phyloP scores from a whole-genome alignment of 2,797 vertebrate species.

The Sebastiscus albofasciatus region DNA sequence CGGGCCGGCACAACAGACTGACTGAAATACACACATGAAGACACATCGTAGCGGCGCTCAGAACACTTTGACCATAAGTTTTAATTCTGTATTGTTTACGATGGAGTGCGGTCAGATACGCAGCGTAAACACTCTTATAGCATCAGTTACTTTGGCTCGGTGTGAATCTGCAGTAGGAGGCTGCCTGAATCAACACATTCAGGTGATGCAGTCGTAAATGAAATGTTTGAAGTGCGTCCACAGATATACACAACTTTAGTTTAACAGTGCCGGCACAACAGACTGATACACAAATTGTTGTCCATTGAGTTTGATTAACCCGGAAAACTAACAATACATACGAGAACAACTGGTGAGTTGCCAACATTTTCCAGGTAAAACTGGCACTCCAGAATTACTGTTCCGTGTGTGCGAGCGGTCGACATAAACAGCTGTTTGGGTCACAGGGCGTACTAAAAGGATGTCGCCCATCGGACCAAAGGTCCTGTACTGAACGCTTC shows the following conservation, averaged over 20 bases:
- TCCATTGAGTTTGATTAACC: background rate
- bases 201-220: background rate
- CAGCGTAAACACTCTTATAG: background rate
- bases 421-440: too few species aligned
- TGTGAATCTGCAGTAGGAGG: too few species aligned
- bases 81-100: background rate
- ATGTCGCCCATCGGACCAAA: too few species aligned
- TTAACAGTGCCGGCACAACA: background rate
- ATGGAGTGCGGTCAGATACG: background rate
- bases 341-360: too few species aligned
- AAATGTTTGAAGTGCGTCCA: background rate
- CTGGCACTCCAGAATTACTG: too few species aligned
- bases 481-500: too few species aligned
- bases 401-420: fast-evolving
- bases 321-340: fast-evolving
- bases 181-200: background rate
- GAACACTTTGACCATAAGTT: background rate
- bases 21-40: too few species aligned
- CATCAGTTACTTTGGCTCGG: too few species aligned
- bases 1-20: too few species aligned
- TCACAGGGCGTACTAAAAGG: too few species aligned
- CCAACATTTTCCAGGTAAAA: too few species aligned
- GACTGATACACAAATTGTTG: background rate
- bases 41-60: too few species aligned
- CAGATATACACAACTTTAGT: fast-evolving